Conservation (phyloP, 2,797 vertebrate genomes). For the Ammospiza maritima region DNA sequence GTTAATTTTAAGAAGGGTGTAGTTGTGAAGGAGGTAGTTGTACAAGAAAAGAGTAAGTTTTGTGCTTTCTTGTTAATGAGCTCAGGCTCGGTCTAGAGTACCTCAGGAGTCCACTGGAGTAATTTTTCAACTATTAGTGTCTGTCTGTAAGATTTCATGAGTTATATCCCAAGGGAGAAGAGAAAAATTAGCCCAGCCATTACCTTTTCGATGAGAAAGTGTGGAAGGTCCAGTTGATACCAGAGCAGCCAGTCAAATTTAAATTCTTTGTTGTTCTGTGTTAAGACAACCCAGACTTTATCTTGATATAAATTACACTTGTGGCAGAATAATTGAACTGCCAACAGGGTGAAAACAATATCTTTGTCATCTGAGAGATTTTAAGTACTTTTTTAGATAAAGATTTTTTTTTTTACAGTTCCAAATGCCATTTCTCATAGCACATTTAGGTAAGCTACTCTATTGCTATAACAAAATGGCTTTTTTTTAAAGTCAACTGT, state of each 20-base stretch:
- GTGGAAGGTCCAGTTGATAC: not conserved
- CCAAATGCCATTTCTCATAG: not conserved
- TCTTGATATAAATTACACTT: not conserved
- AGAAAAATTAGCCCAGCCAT: not conserved
- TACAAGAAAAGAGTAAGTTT: not conserved
- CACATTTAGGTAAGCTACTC: not conserved
- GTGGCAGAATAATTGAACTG: not conserved
- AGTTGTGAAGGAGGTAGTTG: not conserved
- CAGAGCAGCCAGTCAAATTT: not conserved
- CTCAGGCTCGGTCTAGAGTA: not conserved
- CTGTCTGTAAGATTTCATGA: not conserved
- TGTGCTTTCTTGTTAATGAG: not conserved
- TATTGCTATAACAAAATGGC: not conserved
- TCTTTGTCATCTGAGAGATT: not conserved
- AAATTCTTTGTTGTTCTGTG: not conserved
- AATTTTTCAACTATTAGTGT: not conserved
- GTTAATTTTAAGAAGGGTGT: not conserved
- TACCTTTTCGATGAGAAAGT: not conserved
- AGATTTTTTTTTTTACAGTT: not conserved
- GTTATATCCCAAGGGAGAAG: not conserved
- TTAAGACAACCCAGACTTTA: not conserved
- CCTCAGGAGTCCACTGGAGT: not conserved
- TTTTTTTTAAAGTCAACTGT: not conserved
- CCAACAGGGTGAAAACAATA: not conserved
- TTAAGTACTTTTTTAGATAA: not conserved